Conservation (phyloP, 2,888 invertebrate genomes). For the Meteorus cinctellus region DNA sequence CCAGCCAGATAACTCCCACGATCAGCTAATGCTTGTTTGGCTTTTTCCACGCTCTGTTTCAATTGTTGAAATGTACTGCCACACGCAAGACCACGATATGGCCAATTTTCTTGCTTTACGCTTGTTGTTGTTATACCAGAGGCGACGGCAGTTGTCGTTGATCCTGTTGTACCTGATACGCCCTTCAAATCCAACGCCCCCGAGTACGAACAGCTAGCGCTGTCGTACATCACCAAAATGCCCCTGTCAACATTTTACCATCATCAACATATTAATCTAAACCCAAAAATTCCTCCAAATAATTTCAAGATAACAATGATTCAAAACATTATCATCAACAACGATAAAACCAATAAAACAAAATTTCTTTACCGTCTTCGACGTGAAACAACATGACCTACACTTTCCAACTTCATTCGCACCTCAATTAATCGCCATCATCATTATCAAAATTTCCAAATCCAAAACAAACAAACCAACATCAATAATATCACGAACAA, state of each 20-base stretch:
- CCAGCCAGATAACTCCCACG: conserved; percentile 70
- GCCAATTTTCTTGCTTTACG: conserved; percentile 73
- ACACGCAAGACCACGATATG: conserved; percentile 81
- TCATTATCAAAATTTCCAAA: neutral
- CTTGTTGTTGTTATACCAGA: conserved; percentile 66
- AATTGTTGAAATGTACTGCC: conserved; percentile 92
- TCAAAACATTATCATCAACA: neutral
- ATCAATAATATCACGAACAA: neutral
- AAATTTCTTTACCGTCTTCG: conserved; percentile 20
- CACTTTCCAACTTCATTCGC: conserved; percentile 17
- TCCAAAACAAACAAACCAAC: neutral
- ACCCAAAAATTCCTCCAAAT: neutral
- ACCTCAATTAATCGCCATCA: neutral
- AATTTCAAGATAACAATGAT: neutral
- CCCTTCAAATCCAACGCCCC: conserved; percentile 87
- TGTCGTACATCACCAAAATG: conserved; percentile 86
- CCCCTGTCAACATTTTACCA: conserved; percentile 61
- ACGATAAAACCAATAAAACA: conserved; percentile 1
- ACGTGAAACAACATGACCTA: conserved; percentile 7
- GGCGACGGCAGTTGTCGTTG: conserved; percentile 50
- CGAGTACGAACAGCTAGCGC: conserved; percentile 91
- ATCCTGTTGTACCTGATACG: conserved; percentile 73
- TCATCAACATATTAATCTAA: neutral
- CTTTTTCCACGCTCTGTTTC: conserved; percentile 92
- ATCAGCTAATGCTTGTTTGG: conserved; percentile 84